A percentile compares a stretch with the other conserved stretches of the same genome.
Evolutionary conservation across 2,113 vertebrate genomes (phyloP).

Genomic region (Gasterosteus nipponicus): DNA sequence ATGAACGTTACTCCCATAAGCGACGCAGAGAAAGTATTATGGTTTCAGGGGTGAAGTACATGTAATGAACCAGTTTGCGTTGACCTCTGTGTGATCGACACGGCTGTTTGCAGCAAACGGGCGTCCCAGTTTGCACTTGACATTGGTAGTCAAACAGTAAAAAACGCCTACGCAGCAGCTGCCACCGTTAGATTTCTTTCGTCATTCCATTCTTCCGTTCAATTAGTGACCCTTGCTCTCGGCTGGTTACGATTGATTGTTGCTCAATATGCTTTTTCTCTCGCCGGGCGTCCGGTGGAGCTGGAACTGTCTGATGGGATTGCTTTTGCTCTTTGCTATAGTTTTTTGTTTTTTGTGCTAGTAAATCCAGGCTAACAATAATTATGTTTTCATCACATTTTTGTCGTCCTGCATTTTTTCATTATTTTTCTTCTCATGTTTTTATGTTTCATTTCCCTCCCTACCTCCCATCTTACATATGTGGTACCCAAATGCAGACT

Average conservation of each 20-base stretch:
- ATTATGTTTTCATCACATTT: constrained; percentile 9
- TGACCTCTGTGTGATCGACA: not conserved
- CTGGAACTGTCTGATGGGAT: constrained; percentile 29
- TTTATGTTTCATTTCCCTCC: not conserved
- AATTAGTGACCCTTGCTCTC: constrained; percentile 66
- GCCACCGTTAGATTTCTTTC: constrained; percentile 13
- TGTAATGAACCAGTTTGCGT: not conserved
- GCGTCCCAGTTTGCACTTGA: constrained; percentile 30
- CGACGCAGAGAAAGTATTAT: not conserved
- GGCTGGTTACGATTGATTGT: constrained; percentile 57
- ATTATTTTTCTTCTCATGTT: not conserved
- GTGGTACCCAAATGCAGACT: not conserved
- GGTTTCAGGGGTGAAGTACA: not conserved
- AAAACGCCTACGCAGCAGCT: constrained; percentile 40
- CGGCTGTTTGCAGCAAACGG: constrained; percentile 14
- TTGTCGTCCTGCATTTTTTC: not conserved
- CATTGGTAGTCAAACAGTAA: constrained; percentile 25
- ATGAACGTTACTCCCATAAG: not conserved
- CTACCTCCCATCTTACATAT: not conserved
- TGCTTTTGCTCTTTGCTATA: not conserved
- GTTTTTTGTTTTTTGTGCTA: constrained; percentile 9
- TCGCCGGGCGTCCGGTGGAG: constrained; percentile 14
- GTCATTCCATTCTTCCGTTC: constrained; percentile 61
- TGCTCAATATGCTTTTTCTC: constrained; percentile 56
- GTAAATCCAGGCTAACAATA: not conserved